phyloP scores from a whole-genome alignment of 2,797 vertebrate species.

The Acanthurus leucopareius region DNA sequence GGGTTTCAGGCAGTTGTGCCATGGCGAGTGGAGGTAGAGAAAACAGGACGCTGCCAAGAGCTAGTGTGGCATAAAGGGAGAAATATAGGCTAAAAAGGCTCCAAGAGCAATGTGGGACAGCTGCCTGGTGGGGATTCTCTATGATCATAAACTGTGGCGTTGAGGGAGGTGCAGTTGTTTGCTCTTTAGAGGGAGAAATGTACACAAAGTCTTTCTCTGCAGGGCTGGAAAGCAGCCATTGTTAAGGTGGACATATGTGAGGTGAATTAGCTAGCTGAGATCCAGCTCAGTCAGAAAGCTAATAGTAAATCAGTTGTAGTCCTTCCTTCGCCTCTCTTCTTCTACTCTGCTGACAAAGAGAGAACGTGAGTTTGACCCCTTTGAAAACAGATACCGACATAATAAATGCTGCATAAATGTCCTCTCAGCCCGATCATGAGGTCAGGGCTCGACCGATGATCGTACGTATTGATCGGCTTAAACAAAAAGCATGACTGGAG shows the following conservation, averaged over 20 bases:
- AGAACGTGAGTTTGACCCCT: conserved; percentile 32
- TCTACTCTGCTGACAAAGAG: conserved; percentile 41
- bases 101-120: conserved; percentile 68
- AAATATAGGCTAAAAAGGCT: conserved; percentile 69
- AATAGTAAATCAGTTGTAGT: conserved; percentile 54
- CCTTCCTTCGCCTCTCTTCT: conserved; percentile 40
- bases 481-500: conserved; percentile 77
- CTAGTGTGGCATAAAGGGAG: conserved; percentile 53
- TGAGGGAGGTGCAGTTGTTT: conserved; percentile 63
- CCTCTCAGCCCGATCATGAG: conserved; percentile 72
- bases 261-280: conserved; percentile 39
- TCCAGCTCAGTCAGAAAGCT: conserved; percentile 38
- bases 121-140: conserved; percentile 63
- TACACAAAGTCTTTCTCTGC: conserved; percentile 44
- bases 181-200: conserved; percentile 29
- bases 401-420: conserved; percentile 63
- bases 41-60: conserved; percentile 67
- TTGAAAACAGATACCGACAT: conserved; percentile 67
- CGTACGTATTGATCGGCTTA: conserved; percentile 70
- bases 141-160: conserved; percentile 38
- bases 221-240: too few species aligned
- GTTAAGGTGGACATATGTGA: conserved; percentile 41
- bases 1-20: conserved; percentile 47
- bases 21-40: conserved; percentile 53
- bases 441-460: conserved; percentile 73